Base-by-base conservation (phyloP, 2,797 vertebrate genomes). In the Eulemur mongoz region DNA sequence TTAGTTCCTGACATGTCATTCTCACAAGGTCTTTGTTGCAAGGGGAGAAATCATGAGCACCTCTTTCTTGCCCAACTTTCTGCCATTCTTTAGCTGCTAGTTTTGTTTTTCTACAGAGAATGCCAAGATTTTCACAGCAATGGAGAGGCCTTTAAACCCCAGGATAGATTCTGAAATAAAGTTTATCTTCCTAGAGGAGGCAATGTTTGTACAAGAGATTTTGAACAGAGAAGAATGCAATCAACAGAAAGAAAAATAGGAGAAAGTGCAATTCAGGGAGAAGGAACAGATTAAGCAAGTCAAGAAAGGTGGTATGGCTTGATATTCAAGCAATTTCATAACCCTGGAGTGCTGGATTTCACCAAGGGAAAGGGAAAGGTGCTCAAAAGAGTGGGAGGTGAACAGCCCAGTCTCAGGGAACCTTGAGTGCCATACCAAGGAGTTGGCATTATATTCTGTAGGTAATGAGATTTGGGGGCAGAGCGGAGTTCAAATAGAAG, bases 91-190 rank as follows among this genome's bases (percentile, higher is more conserved):
- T 45, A 80, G 4, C 18, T 59, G 12, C 65, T 82, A 27, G 12
- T 79, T 92, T 97, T 89, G 14, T 72, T 92, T 75, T 70, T 93
- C 17, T 73, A 65, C 22, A 57, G 48, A 25, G 35, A 93, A 30
- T 59, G 14, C 32, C 76, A 79, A 52, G 32, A 22, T 92, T 94
- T 93, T 82, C 32, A 76, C 8, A 65, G 79, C 35, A 70, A 11
- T 35, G 18, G 10, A 27, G 22, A 72, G 32, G 12, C 3, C 65
- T 79, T 95, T 86, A 65, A 89, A 81, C 22, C 10, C 22, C 25
- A 48, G 27, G 30, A 65, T 59, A 54, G 83, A 87, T 52, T 83
- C 72, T 67, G 57, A 93, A 79, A 87, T 76, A 70, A 91, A 20
- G 35, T 50, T 91, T 65, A 43, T 85, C 79, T 95, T 76, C 6